A percentile compares a stretch with the other conserved stretches of the same genome.
Conservation (phyloP, 2,113 vertebrate species). For the Vimba vimba region DNA sequence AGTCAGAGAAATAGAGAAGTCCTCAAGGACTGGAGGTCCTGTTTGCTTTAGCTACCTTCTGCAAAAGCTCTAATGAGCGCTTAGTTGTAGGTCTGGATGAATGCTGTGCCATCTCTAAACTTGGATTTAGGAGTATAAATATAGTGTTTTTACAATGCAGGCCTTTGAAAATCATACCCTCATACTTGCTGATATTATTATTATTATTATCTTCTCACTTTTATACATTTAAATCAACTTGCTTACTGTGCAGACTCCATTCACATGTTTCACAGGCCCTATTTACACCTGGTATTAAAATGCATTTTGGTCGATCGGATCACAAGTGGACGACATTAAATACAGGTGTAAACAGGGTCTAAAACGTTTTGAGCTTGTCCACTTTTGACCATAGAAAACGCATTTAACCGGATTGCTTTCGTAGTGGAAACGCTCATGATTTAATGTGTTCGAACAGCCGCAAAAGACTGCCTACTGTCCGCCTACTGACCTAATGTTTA, state of each 20-base stretch:
- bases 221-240: not conserved
- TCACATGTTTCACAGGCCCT: not conserved
- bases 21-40: not conserved
- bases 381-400: too few species aligned
- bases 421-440: too few species aligned
- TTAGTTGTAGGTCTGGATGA: not conserved
- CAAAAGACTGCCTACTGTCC: too few species aligned
- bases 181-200: not conserved
- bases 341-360: too few species aligned
- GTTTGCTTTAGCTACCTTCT: not conserved
- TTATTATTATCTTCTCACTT: not conserved
- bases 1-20: constrained; percentile 4
- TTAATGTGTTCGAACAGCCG: too few species aligned
- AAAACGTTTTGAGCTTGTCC: too few species aligned
- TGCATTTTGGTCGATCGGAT: too few species aligned
- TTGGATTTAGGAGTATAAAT: not conserved
- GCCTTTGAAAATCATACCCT: not conserved
- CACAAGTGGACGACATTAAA: too few species aligned
- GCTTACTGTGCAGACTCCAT: not conserved
- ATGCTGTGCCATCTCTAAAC: not conserved
- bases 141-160: not conserved
- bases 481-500: too few species aligned
- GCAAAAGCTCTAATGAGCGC: not conserved
- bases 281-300: too few species aligned
- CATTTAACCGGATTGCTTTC: too few species aligned